Evolutionary conservation across 2,888 invertebrate species (phyloP).

Genomic region (Tetropium fuscum): DNA sequence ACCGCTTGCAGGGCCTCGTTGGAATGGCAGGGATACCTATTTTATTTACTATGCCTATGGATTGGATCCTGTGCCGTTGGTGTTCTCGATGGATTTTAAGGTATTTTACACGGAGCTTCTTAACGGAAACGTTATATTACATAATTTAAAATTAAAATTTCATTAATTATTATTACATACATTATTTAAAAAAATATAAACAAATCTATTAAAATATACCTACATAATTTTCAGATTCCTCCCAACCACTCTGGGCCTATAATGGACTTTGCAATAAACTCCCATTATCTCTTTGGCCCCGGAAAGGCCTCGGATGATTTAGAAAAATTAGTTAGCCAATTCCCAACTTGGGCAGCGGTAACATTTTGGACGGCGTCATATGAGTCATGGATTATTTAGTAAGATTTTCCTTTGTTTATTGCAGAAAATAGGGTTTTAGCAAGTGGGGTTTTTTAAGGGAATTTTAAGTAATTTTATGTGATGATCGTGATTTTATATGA

Average conservation of each 20-base stretch:
- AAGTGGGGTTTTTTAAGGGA: too few relatives aligned
- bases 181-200: too few relatives aligned
- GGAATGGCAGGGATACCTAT: conserved; percentile 72
- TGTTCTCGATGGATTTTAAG: conserved; percentile 72
- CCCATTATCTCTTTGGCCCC: conserved; percentile 72
- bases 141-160: not conserved
- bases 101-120: conserved; percentile 61
- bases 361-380: conserved; percentile 79
- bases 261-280: conserved; percentile 72
- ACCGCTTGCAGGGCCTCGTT: conserved; percentile 70
- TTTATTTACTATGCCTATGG: conserved; percentile 78
- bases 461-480: too few relatives aligned
- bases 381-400: conserved; percentile 69
- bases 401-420: not conserved
- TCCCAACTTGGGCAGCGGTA: conserved; percentile 75
- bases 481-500: too few relatives aligned
- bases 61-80: conserved; percentile 69
- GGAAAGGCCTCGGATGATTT: conserved; percentile 68
- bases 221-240: conserved; percentile 62
- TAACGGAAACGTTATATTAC: not conserved
- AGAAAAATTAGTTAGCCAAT: conserved; percentile 69
- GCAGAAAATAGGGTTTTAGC: too few relatives aligned
- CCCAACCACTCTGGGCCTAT: conserved; percentile 62
- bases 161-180: not conserved
- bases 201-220: too few relatives aligned